Base-by-base conservation (phyloP, 2,113 vertebrate species). In the Noturus placidus region DNA sequence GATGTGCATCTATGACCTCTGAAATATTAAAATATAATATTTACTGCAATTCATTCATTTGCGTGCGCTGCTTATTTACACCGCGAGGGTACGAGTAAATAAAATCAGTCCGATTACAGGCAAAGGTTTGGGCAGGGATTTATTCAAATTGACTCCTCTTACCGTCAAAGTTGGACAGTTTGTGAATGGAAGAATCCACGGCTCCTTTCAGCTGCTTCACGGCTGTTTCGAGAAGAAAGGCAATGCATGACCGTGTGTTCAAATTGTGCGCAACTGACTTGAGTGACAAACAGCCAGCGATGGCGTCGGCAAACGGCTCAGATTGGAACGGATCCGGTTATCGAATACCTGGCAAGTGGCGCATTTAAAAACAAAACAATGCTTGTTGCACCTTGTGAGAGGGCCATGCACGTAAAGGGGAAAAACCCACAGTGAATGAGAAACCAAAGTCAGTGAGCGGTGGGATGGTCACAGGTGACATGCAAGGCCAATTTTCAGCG, bases 121-220 rank as follows among this genome's bases (percentile, higher is more conserved):
- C 46, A 30, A 0, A 5, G 8, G n/a, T 50, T 30, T n/a, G 1
- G 2, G 14, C 15, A 14, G 10, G 42, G 42, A 50, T 50, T 76
- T 11, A 3, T 74, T 27, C 4, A 42, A 72, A 46, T 4, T 2
- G 19, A 27, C 7, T 67, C 30, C 5, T 30, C 94, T 95, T 91
- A 95, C 95, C 95, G 6, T 95, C 95, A 74, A 96, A 95, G 91
- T 94, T 95, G 79, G 94, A 91, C 72, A 96, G 92, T 89, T 94
- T 95, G 91, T 94, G 91, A 56, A 96, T 94, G 1, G 95, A 94
- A n/a, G 95, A 94, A 54, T 94, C 94, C 3, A 96, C 93, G 0
- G 92, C 93, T 56, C 93, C 94, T 90, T 96, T 96, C 89, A 95
- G 89, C 91, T 95, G 94, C 89, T 92, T 95, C 84, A 96, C 95